Base-by-base conservation (phyloP, 2,888 invertebrate species). In the Allygus modestus region DNA sequence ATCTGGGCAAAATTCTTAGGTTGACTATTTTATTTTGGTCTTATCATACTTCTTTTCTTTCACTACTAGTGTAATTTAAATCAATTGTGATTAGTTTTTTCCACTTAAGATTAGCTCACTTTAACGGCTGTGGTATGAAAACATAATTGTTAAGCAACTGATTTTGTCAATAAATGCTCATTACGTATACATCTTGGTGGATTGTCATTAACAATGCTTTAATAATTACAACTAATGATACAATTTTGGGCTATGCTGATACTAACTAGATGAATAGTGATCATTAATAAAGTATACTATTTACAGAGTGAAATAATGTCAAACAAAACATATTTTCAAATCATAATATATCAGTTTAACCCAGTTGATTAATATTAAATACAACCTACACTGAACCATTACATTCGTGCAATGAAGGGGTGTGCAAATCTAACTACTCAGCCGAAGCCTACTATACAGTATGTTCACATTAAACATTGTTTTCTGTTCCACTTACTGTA, bases 301-400 rank as follows among this genome's bases (percentile, higher is more conserved):
- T 54, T 54, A 54, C 54, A 54, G 54, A 23, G 20, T 54, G 20
- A 54, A 46, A 46, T 1, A 11, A 46, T 15, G 12, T 9, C 1
- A 17, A 46, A 23, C 9, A 15, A 23, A 54, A 23, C 23, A 9
- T 54, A 11, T 54, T 54, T 54, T 23, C 20, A 54, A 23, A n/a
- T 54, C 4, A 46, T 46, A 46, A 46, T 23, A 46, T 46, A 54
- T 23, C 54, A 54, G 54, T 54, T n/a, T 54, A 54, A 2, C 54
- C 54, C 54, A 54, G 11, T 23, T 12, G 1, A 54, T 54, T 54
- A 7, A 7, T 1, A 54, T 54, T 54, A 54, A 20, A 23, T 20
- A 73, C 73, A 37, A 73, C 73, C 73, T 73, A 73, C 73, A 73
- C 73, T 41, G 73, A 41, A 5, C n/a, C 73, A 43, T 23, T 41